A percentile compares a stretch with the other conserved stretches of the same genome.
Evolutionary conservation across 2,113 vertebrate species (phyloP).

Genomic region (Pluvialis apricaria): DNA sequence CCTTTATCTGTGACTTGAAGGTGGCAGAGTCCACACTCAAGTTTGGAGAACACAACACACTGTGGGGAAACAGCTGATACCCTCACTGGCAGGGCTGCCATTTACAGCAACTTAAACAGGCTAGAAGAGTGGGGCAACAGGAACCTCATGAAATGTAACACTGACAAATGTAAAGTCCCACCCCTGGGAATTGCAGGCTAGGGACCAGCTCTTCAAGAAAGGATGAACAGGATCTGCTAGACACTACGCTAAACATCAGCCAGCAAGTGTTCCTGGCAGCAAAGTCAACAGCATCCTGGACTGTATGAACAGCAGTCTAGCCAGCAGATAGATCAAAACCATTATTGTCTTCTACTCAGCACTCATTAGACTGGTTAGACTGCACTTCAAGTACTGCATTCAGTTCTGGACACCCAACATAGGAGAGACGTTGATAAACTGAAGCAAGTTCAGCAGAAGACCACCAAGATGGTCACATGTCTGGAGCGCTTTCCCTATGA

Average conservation of each 20-base stretch:
- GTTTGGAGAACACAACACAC: neutral
- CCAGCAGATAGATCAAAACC: neutral
- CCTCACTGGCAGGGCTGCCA: no score
- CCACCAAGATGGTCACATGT: no score
- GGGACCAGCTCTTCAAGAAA: neutral
- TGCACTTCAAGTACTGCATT: no score
- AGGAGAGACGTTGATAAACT: no score
- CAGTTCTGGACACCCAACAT: no score
- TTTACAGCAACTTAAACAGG: no score
- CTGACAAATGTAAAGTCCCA: neutral
- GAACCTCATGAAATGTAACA: neutral
- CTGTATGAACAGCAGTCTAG: neutral
- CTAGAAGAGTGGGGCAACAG: neutral
- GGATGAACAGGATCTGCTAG: neutral
- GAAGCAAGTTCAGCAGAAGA: no score
- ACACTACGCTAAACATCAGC: neutral
- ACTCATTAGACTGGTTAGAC: neutral
- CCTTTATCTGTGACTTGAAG: neutral
- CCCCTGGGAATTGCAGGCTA: neutral
- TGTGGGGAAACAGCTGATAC: neutral
- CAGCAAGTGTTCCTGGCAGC: neutral
- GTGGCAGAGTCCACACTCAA: neutral
- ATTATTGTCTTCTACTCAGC: neutral
- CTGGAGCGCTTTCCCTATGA: no score
- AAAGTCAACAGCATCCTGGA: neutral